Evolutionary conservation across 2,888 invertebrate genomes (phyloP).

Genomic region (Eueremaeus valkanovi): DNA sequence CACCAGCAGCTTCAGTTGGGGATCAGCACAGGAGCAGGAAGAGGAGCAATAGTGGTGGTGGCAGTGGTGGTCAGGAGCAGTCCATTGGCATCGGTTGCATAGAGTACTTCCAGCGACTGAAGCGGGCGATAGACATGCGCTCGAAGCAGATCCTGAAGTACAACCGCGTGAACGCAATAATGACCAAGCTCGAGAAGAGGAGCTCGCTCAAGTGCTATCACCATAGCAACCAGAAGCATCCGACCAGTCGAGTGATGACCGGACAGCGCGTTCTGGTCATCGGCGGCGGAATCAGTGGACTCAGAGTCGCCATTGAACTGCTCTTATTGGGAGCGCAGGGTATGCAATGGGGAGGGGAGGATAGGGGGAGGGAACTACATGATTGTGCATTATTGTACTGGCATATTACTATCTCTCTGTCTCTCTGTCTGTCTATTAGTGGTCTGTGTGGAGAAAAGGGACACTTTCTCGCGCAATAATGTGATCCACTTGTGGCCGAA

Average conservation of each 20-base stretch:
- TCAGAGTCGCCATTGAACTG: constrained; percentile 91
- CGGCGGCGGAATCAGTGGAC: constrained; percentile 92
- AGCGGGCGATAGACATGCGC: neutral
- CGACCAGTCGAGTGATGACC: too few relatives aligned
- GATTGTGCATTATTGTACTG: too few relatives aligned
- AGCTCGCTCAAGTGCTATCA: neutral
- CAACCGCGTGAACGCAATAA: neutral
- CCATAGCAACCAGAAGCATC: neutral
- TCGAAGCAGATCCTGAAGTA: neutral
- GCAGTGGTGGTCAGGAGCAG: too few relatives aligned
- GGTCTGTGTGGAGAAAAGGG: constrained; percentile 84
- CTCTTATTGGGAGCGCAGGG: constrained; percentile 80
- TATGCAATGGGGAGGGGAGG: too few relatives aligned
- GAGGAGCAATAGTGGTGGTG: too few relatives aligned
- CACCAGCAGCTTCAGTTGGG: too few relatives aligned
- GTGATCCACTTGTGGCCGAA: constrained; percentile 98
- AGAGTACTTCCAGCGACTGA: neutral
- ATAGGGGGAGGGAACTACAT: too few relatives aligned
- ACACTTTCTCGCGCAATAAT: constrained; percentile 90
- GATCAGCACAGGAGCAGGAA: too few relatives aligned
- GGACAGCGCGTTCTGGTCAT: constrained; percentile 68
- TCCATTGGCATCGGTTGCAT: too few relatives aligned
- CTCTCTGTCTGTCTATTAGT: constrained; percentile 54
- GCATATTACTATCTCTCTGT: too few relatives aligned
- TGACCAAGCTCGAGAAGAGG: neutral